phyloP scores from a whole-genome alignment of 2,888 invertebrate species.

The Drosophila mettleri region DNA sequence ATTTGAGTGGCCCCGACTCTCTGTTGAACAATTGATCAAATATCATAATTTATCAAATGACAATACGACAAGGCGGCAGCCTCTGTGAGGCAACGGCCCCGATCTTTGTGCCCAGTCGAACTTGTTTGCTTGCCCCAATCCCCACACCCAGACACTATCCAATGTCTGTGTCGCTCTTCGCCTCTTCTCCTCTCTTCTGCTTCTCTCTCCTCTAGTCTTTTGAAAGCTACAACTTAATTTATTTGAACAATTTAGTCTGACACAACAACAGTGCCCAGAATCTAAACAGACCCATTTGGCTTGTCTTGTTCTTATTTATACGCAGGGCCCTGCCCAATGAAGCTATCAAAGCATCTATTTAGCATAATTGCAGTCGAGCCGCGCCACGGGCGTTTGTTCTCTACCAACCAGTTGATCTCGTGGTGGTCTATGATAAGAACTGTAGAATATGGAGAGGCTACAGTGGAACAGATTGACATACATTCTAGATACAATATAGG shows the following conservation, averaged over 20 bases:
- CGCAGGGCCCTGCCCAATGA: slow-evolving; percentile 63
- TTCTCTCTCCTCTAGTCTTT: slow-evolving; percentile 28
- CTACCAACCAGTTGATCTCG: slow-evolving; percentile 23
- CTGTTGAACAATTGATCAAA: slow-evolving; percentile 81
- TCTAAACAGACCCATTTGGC: slow-evolving; percentile 55
- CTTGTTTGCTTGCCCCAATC: slow-evolving; percentile 77
- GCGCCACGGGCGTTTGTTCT: slow-evolving; percentile 31
- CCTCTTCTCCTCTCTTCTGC: not conserved
- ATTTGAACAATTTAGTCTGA: slow-evolving; percentile 81
- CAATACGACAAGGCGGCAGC: slow-evolving; percentile 73
- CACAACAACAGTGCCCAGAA: slow-evolving; percentile 55
- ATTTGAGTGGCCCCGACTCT: slow-evolving; percentile 39
- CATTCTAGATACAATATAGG: not conserved
- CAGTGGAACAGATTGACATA: slow-evolving; percentile 30
- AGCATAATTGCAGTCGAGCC: slow-evolving; percentile 69
- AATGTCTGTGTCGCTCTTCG: slow-evolving; percentile 31
- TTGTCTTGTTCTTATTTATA: slow-evolving; percentile 71
- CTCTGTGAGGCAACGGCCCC: slow-evolving; percentile 66
- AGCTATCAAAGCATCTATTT: slow-evolving; percentile 73
- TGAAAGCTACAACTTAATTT: slow-evolving; percentile 80
- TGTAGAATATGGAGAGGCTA: slow-evolving; percentile 7
- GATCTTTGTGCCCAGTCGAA: slow-evolving; percentile 46
- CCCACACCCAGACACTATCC: slow-evolving; percentile 57
- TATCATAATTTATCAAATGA: slow-evolving; percentile 82
- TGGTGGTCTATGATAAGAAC: slow-evolving; percentile 49